A percentile compares a stretch with the other conserved stretches of the same genome.
These are phyloP conservation scores for Smutsia gigantea DNA, from an alignment of 2,797 vertebrate genomes.

Conservation along the genomic window DNA sequence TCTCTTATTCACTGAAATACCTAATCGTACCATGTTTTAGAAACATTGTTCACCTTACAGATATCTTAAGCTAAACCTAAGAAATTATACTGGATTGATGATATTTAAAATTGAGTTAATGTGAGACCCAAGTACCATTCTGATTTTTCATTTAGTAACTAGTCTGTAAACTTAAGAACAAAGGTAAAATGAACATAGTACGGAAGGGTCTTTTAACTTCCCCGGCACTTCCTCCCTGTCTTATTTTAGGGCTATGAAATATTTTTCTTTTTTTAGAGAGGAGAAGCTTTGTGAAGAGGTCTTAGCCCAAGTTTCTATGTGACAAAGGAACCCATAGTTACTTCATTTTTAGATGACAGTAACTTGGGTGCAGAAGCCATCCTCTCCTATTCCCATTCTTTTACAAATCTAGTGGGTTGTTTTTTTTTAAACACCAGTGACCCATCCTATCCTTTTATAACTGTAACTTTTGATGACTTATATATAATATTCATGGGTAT, in stretches of 20 bases:
- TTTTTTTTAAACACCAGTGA: not conserved
- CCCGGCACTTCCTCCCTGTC: not conserved
- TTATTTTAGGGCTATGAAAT: slow-evolving; percentile 21
- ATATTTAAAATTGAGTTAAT: slow-evolving; percentile 28
- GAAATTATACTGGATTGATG: not conserved
- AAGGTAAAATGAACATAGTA: not conserved
- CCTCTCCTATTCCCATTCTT: not conserved
- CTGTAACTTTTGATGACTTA: not conserved
- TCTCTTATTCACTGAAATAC: slow-evolving; percentile 43
- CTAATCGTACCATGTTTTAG: slow-evolving; percentile 22
- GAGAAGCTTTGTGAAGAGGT: not conserved
- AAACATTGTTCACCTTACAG: slow-evolving; percentile 28
- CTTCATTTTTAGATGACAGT: not conserved
- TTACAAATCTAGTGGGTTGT: not conserved
- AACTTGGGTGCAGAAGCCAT: not conserved
- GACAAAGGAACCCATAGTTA: not conserved
- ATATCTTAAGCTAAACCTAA: not conserved
- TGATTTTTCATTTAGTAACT: not conserved
- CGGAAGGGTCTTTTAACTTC: not conserved
- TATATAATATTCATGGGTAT: not conserved
- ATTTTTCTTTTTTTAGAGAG: not conserved
- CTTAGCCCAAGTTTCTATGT: slow-evolving; percentile 30
- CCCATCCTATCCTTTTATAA: not conserved
- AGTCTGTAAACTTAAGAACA: not conserved
- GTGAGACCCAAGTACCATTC: not conserved